Percentiles rank a stretch among this genome's conserved stretches.
phyloP scores from a whole-genome alignment of 2,797 vertebrate genomes.

The Benthosema pterotum region DNA sequence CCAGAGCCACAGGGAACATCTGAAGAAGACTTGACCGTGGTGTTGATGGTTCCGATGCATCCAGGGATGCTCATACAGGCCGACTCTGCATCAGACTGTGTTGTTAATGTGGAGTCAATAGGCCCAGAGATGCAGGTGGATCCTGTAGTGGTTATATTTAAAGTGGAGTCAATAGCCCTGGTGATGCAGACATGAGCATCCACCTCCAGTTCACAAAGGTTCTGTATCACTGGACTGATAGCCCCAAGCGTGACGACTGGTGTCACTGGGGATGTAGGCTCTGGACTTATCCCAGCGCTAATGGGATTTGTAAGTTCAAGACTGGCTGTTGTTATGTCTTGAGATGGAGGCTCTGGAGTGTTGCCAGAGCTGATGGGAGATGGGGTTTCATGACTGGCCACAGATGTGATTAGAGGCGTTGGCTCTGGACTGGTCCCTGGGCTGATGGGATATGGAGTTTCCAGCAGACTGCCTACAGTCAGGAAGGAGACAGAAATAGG shows the following conservation, averaged over 20 bases:
- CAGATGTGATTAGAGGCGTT: slow-evolving; percentile 50
- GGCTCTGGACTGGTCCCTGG: slow-evolving; percentile 70
- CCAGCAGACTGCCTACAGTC: slow-evolving; percentile 68
- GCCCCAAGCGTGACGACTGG: slow-evolving; percentile 38
- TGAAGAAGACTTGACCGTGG: slow-evolving; percentile 43
- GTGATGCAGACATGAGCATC: slow-evolving; percentile 25
- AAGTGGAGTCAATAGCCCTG: slow-evolving; percentile 34
- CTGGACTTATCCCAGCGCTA: slow-evolving; percentile 71
- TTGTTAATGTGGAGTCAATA: slow-evolving; percentile 16
- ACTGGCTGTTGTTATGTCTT: slow-evolving; percentile 37
- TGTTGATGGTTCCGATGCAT: slow-evolving; percentile 14
- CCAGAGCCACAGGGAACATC: slow-evolving; percentile 6
- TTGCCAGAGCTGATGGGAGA: slow-evolving; percentile 30
- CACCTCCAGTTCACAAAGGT: slow-evolving; percentile 28
- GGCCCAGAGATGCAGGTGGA: slow-evolving; percentile 24
- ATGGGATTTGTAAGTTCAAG: slow-evolving; percentile 52
- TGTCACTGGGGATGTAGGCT: slow-evolving; percentile 54
- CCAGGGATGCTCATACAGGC: slow-evolving; percentile 10
- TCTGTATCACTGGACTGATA: slow-evolving; percentile 29
- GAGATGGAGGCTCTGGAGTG: slow-evolving; percentile 66
- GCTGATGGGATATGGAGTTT: slow-evolving; percentile 66
- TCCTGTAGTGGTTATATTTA: not conserved
- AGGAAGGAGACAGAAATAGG: not conserved
- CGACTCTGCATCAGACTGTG: slow-evolving; percentile 29
- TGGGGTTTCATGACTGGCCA: slow-evolving; percentile 30